Conservation (phyloP, 2,797 vertebrate species). For the Scyliorhinus canicula region DNA sequence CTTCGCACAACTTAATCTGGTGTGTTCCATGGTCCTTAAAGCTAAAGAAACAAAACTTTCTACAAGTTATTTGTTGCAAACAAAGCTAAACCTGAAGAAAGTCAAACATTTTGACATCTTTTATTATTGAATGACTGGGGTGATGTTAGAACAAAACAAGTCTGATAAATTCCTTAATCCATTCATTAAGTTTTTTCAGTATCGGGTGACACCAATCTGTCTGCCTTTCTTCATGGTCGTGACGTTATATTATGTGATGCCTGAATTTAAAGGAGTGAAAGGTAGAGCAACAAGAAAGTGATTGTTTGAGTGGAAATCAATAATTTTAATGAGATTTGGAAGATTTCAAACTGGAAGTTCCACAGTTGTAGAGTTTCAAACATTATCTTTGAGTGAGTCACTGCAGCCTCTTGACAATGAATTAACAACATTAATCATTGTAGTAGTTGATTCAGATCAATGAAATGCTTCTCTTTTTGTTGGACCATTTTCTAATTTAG, state of each 20-base stretch:
- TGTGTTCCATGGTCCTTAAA: neutral
- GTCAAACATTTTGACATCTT: neutral
- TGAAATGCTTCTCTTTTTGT: neutral
- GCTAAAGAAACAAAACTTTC: neutral
- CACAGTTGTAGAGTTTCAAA: neutral
- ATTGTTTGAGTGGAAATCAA: neutral
- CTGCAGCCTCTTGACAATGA: neutral
- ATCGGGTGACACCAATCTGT: neutral
- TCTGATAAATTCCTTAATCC: neutral
- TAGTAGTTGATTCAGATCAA: neutral
- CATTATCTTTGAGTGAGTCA: neutral
- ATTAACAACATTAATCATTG: neutral
- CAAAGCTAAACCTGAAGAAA: neutral
- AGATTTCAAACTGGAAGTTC: neutral
- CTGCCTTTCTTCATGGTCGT: neutral
- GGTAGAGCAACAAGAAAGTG: neutral
- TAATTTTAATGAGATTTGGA: slow-evolving; percentile 6
- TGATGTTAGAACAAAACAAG: neutral
- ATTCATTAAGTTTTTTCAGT: neutral
- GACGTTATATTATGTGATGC: neutral
- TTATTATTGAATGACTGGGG: neutral
- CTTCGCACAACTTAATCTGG: neutral
- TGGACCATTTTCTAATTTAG: neutral
- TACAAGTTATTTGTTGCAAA: neutral
- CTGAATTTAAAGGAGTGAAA: neutral